These are phyloP conservation scores for Oligia strigilis DNA, from an alignment of 2,888 invertebrate species.

Conservation along the genomic window DNA sequence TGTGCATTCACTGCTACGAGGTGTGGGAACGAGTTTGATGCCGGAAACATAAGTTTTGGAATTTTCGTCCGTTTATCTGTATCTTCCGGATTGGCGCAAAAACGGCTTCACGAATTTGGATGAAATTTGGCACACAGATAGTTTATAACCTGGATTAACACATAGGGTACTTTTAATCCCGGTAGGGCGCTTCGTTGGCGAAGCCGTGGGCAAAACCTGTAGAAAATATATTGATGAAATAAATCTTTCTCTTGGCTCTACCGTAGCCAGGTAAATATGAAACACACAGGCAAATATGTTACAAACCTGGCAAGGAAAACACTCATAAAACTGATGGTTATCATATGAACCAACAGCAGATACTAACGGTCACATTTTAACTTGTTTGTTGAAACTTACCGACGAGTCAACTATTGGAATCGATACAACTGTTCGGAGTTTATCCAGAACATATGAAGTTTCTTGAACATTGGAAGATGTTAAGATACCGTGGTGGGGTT, in stretches of 20 bases:
- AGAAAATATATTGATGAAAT: background rate
- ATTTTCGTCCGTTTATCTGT: background rate
- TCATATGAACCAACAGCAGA: slow-evolving; percentile 17
- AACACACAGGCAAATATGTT: too few relatives aligned
- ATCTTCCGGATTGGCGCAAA: background rate
- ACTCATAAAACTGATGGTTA: slow-evolving; percentile 31
- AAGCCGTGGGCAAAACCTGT: background rate
- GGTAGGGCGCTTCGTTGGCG: too few relatives aligned
- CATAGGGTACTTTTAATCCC: background rate
- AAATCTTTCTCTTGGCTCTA: background rate
- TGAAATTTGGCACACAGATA: background rate
- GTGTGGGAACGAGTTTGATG: too few relatives aligned
- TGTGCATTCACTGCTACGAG: too few relatives aligned
- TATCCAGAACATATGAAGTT: slow-evolving; percentile 51
- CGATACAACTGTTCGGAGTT: slow-evolving; percentile 44
- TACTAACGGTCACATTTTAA: slow-evolving; percentile 21
- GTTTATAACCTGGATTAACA: background rate
- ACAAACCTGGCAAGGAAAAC: slow-evolving; percentile 5
- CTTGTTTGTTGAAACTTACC: slow-evolving; percentile 44
- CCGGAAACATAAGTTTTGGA: too few relatives aligned
- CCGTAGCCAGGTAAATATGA: background rate
- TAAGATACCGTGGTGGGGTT: slow-evolving; percentile 5
- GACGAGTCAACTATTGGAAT: slow-evolving; percentile 26
- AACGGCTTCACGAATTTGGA: background rate
- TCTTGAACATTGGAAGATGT: slow-evolving; percentile 34